Evolutionary conservation across 2,113 vertebrate species (phyloP), one percentile per base, ranked within the genome.

Genomic region (Caretta caretta): DNA sequence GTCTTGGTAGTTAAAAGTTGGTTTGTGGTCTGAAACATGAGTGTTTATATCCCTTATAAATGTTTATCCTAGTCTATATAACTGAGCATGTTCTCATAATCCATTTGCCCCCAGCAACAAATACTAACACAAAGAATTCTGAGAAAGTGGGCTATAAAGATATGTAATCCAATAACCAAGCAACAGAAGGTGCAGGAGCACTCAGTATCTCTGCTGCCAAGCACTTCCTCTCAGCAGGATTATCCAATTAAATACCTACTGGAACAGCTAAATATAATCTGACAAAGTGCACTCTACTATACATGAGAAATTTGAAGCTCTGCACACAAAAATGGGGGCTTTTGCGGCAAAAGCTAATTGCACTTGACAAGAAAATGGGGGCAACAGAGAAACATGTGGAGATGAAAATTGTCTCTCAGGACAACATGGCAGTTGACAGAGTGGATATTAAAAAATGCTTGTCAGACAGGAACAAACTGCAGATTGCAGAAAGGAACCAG

Each of bases 251-350:
- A 97, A 97, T 96, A 95, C 49, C 90, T 90, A 94, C 93, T 92
- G 93, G 90, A 91, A 96, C 78, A 95, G 93, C 89, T 96, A 94
- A 96, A 93, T 96, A 95, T 92, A 97, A 97, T 97, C 92, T 91
- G 81, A 95, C 89, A 89, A 96, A 94, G 42, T 29, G 93, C 84
- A 51, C 49, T 48, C 79, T 59, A 81, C 79, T 69, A 50, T 94
- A 88, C 82, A 81, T 54, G 82, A 96, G 92, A 92, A 95, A 94
- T 69, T 82, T 75, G 53, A 96, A 84, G 57, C 27, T 96, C 80
- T 93, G 81, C 38, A 6, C 24, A 35, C 0, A 6, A 8, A 93
- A 62, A n/a, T 81, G 35, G 72, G 93, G 27, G 54, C 87, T 16
- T 27, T 31, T 95, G 92, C 88, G 94, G 31, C 84, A 79, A 84